phyloP scores from a whole-genome alignment of 2,888 invertebrate species.

The Sarcophaga subvicina region DNA sequence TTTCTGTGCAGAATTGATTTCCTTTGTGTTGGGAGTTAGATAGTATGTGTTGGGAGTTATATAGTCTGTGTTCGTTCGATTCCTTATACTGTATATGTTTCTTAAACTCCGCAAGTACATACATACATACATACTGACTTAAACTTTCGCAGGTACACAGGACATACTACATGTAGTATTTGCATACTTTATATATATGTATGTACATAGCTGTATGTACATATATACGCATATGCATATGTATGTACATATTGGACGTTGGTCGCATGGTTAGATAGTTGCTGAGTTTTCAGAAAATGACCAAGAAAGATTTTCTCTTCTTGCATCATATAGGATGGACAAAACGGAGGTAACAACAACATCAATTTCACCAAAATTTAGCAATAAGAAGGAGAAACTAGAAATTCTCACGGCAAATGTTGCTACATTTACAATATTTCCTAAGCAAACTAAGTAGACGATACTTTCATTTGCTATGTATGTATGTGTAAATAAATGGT shows the following conservation, averaged over 20 bases:
- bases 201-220: too few species aligned
- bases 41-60: constrained; percentile 39
- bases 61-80: constrained; percentile 18
- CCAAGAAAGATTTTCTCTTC: constrained; percentile 47
- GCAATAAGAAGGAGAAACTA: constrained; percentile 25
- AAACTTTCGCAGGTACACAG: constrained; percentile 13
- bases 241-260: neutral
- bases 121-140: neutral
- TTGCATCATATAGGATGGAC: constrained; percentile 28
- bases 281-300: constrained; percentile 50
- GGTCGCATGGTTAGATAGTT: constrained; percentile 55
- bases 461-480: constrained; percentile 18
- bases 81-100: neutral
- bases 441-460: constrained; percentile 48
- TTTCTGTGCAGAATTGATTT: constrained; percentile 67
- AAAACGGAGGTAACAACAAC: constrained; percentile 33
- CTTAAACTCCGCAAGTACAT: neutral
- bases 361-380: neutral
- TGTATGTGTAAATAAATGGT: neutral
- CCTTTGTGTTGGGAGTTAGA: constrained; percentile 37
- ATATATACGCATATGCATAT: neutral
- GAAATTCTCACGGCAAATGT: constrained; percentile 61
- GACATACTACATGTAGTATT: constrained; percentile 10
- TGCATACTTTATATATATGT: constrained; percentile 8
- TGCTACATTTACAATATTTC: constrained; percentile 51